phyloP scores from a whole-genome alignment of 2,888 invertebrate species.

The Andrena dorsata region DNA sequence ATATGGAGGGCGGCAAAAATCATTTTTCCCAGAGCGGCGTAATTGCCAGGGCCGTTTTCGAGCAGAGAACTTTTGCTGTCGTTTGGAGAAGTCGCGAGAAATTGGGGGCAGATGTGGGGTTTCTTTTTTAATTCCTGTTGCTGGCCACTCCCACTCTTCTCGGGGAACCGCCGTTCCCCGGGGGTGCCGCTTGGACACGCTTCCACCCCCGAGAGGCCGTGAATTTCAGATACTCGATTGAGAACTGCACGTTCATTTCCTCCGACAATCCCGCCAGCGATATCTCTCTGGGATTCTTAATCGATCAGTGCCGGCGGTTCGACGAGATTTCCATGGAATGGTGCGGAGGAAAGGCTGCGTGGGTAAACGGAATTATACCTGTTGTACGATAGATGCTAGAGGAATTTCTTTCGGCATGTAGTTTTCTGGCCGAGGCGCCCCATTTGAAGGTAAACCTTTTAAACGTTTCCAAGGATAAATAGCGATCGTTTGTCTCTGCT shows the following conservation, averaged over 20 bases:
- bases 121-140: not conserved
- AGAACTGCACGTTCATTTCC: constrained; percentile 63
- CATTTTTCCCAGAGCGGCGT: too few relatives aligned
- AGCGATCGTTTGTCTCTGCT: not conserved
- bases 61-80: too few relatives aligned
- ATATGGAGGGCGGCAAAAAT: too few relatives aligned
- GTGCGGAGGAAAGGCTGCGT: not conserved
- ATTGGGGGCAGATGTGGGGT: not conserved
- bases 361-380: not conserved
- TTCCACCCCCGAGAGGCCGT: not conserved
- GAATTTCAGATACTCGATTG: constrained; percentile 54
- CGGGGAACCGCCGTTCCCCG: too few relatives aligned
- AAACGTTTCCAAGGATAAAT: constrained; percentile 20
- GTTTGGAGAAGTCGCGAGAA: too few relatives aligned
- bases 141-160: not conserved
- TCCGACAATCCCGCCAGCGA: constrained; percentile 31
- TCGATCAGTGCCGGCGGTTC: constrained; percentile 33
- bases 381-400: not conserved
- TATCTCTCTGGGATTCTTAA: constrained; percentile 45
- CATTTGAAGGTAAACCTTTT: too few relatives aligned
- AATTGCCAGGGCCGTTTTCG: too few relatives aligned
- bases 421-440: too few relatives aligned
- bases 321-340: constrained; percentile 30
- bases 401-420: too few relatives aligned
- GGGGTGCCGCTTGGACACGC: not conserved